Evolutionary conservation across 1,140 invertebrate species (phyloP), one percentile per base, ranked within the genome.

Genomic region (Helicorthomorpha holstii): DNA sequence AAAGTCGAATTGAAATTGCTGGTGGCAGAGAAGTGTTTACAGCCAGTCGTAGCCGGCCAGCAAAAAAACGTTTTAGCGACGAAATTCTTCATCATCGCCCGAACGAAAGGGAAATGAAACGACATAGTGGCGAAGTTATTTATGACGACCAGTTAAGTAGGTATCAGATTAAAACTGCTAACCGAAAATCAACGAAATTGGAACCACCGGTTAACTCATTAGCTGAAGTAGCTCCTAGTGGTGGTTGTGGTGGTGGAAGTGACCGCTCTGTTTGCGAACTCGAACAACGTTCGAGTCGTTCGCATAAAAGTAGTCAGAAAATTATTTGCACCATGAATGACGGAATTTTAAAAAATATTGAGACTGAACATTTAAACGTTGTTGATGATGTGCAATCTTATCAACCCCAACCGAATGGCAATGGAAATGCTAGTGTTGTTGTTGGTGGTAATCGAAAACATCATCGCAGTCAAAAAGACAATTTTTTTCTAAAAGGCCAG

Each of bases 1-100:
- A 70, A 52, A 75, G 64, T 66, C 84, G 84, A 67, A 85, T 86
- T 65, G 84, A 88, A 74, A 86, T 87, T 65, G 85, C 84, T 42
- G 85, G 85, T 57, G 85, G 85, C 50, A 73, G 84, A 50, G 84
- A 89, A 69, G 74, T 89, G 45, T 87, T 83, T 66, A 86, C 83
- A 29, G 82, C 85, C 63, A 86, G 82, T 64, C 69, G 83, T 60
- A 82, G 78, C 60, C 83, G 85, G 71, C 80, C 82, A 46, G 75
- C 78, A 49, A 72, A 82, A 58, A 84, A 83, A 65, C 72, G 79
- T 56, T 71, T 79, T 43, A 78, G 76, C 61, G 72, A 71, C 56
- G 73, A 73, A 14, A 70, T 73, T 22, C 24, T 50, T 22, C 54
- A 57, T 49, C 53, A 65, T 68, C 53, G 64, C 64, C 26, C 24